These are phyloP conservation scores for Cheilosia vulpina DNA, from an alignment of 2,888 invertebrate genomes.

Conservation along the genomic window DNA sequence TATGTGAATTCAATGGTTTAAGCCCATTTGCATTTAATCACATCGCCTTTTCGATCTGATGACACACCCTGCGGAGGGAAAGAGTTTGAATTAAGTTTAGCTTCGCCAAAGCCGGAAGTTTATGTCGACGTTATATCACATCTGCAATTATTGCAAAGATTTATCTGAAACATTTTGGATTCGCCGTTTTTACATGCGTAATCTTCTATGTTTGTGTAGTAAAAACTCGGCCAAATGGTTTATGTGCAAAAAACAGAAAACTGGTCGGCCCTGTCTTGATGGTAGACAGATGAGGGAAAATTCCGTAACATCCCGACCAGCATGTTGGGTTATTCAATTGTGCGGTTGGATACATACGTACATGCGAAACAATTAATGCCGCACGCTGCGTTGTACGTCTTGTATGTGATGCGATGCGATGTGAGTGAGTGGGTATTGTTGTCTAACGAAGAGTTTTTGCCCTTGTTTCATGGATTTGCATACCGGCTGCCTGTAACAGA, in stretches of 20 bases:
- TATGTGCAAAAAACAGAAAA: background rate
- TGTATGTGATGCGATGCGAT: background rate
- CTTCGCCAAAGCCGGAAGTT: constrained; percentile 40
- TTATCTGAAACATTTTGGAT: constrained; percentile 37
- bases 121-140: constrained; percentile 21
- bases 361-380: constrained; percentile 47
- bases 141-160: constrained; percentile 44
- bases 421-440: constrained; percentile 35
- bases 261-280: constrained; percentile 7
- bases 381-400: constrained; percentile 16
- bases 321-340: constrained; percentile 27
- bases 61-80: constrained; percentile 38
- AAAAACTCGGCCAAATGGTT: constrained; percentile 19
- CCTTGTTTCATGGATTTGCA: constrained; percentile 57
- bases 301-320: constrained; percentile 7
- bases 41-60: background rate
- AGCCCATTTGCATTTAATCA: constrained; percentile 17
- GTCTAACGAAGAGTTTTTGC: constrained; percentile 54
- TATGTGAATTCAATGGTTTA: background rate
- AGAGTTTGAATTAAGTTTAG: constrained; percentile 35
- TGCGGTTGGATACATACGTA: background rate
- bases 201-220: constrained; percentile 10
- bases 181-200: constrained; percentile 18
- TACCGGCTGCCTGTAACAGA: constrained; percentile 24
- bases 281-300: constrained; percentile 11